phyloP scores from a whole-genome alignment of 1,140 invertebrate genomes.

The Drosophila burlai region DNA sequence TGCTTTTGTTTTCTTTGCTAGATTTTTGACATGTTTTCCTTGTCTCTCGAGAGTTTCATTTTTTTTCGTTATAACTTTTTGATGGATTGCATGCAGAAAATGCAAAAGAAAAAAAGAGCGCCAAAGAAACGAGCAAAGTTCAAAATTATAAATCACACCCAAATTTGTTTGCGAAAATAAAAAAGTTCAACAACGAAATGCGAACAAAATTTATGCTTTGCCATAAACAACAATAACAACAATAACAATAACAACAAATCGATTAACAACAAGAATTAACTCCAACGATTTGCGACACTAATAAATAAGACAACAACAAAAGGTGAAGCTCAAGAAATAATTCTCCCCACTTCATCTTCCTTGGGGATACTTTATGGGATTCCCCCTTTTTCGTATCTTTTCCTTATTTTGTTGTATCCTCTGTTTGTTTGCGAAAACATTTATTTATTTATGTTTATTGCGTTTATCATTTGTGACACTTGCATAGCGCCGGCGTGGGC shows the following conservation, averaged over 20 bases:
- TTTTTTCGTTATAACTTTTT: constrained; percentile 37
- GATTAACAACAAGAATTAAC: constrained; percentile 63
- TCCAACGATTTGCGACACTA: constrained; percentile 80
- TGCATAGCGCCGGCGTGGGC: constrained; percentile 71
- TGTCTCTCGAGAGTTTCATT: constrained; percentile 17
- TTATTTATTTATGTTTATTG: constrained; percentile 82
- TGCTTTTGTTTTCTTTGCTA: constrained; percentile 54
- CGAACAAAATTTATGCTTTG: constrained; percentile 64
- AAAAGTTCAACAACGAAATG: neutral
- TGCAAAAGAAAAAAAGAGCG: constrained; percentile 3
- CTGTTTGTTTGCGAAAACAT: constrained; percentile 12
- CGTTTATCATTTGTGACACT: constrained; percentile 82
- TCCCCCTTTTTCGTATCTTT: neutral
- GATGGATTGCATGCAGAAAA: constrained; percentile 70
- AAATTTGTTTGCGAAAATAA: constrained; percentile 52
- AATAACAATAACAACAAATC: constrained; percentile 50
- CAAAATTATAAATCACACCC: constrained; percentile 74
- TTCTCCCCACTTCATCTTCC: constrained; percentile 40
- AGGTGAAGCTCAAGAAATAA: constrained; percentile 2
- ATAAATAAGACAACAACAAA: constrained; percentile 69
- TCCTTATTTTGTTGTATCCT: neutral
- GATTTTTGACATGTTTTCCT: constrained; percentile 72
- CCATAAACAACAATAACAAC: constrained; percentile 51
- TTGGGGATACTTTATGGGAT: constrained; percentile 34
- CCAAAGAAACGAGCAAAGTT: constrained; percentile 38